Percentiles rank a stretch among this genome's conserved stretches.
Evolutionary conservation across 1,140 invertebrate genomes (phyloP).

Genomic region (Papilio dardanus): DNA sequence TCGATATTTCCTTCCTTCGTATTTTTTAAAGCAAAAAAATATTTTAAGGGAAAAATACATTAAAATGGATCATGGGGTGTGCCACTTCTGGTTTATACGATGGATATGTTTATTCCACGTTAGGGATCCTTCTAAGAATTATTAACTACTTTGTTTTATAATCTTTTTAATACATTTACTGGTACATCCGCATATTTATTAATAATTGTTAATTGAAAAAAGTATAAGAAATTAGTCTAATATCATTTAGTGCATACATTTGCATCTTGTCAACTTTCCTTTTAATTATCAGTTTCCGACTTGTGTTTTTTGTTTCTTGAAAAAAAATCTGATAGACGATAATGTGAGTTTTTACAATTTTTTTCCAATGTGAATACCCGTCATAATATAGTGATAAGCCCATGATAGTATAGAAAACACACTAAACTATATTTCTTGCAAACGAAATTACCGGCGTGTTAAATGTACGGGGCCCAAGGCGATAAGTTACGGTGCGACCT

Average conservation of each 20-base stretch:
- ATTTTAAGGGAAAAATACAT: slow-evolving; percentile 4
- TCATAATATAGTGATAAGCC: not conserved
- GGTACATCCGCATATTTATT: too few species aligned
- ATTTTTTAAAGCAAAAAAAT: slow-evolving; percentile 19
- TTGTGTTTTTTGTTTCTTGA: too few species aligned
- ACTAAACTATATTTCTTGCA: not conserved
- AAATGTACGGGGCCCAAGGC: not conserved
- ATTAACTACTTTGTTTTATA: not conserved
- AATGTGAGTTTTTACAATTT: too few species aligned
- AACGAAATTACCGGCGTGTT: not conserved
- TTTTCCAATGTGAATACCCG: too few species aligned
- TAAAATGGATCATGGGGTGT: slow-evolving; percentile 6
- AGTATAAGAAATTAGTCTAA: too few species aligned
- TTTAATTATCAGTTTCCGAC: too few species aligned
- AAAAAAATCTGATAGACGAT: too few species aligned
- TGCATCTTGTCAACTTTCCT: too few species aligned
- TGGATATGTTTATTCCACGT: slow-evolving; percentile 13
- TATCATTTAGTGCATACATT: too few species aligned
- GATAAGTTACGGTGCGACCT: not conserved
- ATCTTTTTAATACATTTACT: too few species aligned
- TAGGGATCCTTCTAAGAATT: not conserved
- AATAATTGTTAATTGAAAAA: too few species aligned
- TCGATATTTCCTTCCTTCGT: slow-evolving; percentile 23
- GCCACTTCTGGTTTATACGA: not conserved
- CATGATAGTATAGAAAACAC: not conserved